Evolutionary conservation across 2,113 vertebrate genomes (phyloP).

Genomic region (Empidonax alnorum): DNA sequence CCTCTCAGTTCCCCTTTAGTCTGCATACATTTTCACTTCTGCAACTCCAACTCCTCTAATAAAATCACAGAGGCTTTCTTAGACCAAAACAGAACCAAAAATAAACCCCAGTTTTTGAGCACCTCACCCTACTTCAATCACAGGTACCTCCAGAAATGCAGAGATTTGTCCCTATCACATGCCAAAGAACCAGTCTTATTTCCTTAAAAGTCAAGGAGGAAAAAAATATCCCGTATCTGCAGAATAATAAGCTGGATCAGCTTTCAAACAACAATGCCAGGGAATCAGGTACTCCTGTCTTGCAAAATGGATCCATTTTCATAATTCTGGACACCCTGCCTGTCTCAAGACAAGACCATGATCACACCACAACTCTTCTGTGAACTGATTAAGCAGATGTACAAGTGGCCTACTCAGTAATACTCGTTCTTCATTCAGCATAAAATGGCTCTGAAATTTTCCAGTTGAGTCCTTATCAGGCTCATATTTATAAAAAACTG

Average conservation of each 20-base stretch:
- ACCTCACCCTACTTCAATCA: background rate
- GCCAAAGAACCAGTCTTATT: background rate
- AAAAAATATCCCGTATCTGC: background rate
- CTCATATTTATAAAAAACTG: background rate
- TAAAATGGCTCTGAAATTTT: background rate
- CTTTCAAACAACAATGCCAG: background rate
- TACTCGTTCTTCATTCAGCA: background rate
- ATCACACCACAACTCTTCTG: background rate
- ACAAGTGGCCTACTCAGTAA: background rate
- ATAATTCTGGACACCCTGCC: accelerated
- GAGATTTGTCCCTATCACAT: background rate
- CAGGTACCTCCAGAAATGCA: background rate
- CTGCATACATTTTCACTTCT: background rate
- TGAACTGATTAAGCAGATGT: background rate
- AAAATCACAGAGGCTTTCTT: background rate
- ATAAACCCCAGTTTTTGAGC: background rate
- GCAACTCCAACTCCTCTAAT: background rate
- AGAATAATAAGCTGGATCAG: background rate
- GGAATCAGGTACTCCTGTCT: background rate
- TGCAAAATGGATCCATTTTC: background rate
- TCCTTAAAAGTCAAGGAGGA: background rate
- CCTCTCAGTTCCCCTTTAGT: background rate
- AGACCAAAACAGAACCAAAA: background rate
- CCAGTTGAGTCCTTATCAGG: background rate
- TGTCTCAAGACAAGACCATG: background rate